These are phyloP conservation scores for Buceros bicornis DNA, from an alignment of 2,797 vertebrate species.

Conservation along the genomic window DNA sequence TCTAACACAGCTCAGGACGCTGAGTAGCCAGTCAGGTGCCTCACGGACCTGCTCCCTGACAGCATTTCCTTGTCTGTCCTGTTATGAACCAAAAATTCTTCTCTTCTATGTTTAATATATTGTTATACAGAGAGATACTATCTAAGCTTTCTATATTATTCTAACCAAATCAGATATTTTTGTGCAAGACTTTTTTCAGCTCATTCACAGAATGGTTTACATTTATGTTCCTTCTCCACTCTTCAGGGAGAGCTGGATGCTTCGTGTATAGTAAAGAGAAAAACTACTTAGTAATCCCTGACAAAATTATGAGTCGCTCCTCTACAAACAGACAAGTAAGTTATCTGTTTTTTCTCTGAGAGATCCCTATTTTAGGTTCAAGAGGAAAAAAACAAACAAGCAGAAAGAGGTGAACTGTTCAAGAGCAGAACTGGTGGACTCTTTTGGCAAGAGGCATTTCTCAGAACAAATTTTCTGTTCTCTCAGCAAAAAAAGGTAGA, in stretches of 20 bases:
- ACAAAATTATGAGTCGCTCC: neutral
- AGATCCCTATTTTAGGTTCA: neutral
- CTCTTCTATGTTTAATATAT: neutral
- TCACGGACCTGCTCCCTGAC: neutral
- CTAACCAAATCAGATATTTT: neutral
- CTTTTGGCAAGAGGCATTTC: neutral
- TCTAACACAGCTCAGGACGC: neutral
- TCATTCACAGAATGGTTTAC: neutral
- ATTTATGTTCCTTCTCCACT: neutral
- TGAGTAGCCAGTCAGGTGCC: neutral
- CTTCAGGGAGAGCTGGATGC: neutral
- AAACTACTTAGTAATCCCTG: neutral
- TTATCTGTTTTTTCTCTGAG: neutral
- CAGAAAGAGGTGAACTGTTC: neutral
- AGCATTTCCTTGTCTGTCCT: neutral
- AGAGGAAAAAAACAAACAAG: neutral
- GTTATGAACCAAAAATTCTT: neutral
- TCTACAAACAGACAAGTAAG: neutral
- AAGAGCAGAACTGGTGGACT: neutral
- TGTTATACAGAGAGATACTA: too few species aligned
- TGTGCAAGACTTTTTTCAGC: neutral
- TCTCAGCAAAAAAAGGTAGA: constrained; percentile 22
- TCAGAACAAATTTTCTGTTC: constrained; percentile 23
- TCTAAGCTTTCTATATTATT: neutral
- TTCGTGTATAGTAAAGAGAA: neutral